Conservation (phyloP, 2,113 vertebrate genomes). For the Lethenteron camtschaticum region DNA sequence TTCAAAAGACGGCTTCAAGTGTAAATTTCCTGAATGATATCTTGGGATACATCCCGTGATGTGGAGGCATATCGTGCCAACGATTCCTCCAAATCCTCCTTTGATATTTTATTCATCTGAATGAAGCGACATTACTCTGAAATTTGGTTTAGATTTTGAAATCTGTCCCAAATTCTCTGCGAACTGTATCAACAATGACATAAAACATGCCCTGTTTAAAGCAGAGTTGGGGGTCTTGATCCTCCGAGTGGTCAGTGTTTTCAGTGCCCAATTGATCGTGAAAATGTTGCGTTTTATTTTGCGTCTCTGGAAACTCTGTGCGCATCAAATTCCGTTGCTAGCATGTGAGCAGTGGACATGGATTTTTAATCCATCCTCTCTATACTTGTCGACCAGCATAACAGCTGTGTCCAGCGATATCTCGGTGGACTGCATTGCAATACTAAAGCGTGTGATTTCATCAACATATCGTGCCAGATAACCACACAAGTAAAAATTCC, state of each 20-base stretch:
- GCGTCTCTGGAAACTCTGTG: too few relatives aligned
- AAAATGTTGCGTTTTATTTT: too few relatives aligned
- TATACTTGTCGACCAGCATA: slow-evolving; percentile 5
- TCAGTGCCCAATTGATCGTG: not conserved
- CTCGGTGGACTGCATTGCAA: slow-evolving; percentile 8
- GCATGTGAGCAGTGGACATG: not conserved
- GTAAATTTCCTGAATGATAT: slow-evolving; percentile 12
- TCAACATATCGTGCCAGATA: slow-evolving; percentile 9
- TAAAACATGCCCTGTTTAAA: slow-evolving; percentile 10
- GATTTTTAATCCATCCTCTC: slow-evolving; percentile 9
- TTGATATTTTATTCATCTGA: slow-evolving; percentile 10
- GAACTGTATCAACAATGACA: slow-evolving; percentile 11
- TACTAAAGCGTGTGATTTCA: slow-evolving; percentile 7
- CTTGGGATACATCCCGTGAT: slow-evolving; percentile 8
- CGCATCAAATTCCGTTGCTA: too few relatives aligned
- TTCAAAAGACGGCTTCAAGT: slow-evolving; percentile 10
- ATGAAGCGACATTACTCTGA: slow-evolving; percentile 9
- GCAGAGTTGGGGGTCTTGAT: slow-evolving; percentile 7
- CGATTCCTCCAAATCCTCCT: slow-evolving; percentile 11
- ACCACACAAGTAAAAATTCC: slow-evolving; percentile 9
- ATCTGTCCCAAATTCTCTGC: slow-evolving; percentile 9
- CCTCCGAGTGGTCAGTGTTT: not conserved
- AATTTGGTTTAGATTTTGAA: slow-evolving; percentile 8
- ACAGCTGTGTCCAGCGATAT: slow-evolving; percentile 8
- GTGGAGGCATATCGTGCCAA: slow-evolving; percentile 10